Evolutionary conservation across 2,888 invertebrate species (phyloP), one percentile per base, ranked within the genome.

Genomic region (Conchocele bisecta): DNA sequence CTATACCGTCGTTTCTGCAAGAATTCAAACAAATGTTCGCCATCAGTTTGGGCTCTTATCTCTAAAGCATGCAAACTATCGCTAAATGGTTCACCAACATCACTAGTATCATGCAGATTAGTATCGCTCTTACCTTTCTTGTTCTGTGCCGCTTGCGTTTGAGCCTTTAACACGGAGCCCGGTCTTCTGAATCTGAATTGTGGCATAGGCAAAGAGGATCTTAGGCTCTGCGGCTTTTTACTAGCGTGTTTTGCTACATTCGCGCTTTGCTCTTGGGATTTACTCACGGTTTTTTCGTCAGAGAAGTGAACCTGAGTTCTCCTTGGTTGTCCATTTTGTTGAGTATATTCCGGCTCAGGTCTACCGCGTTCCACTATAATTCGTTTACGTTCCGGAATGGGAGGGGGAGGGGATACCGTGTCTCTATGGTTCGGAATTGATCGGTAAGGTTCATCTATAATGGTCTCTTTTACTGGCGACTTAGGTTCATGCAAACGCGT

Each of bases 1-100:
- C 76, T 82, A 83, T 76, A 83, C 83, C 63, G 83, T 83, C 69
- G 83, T 83, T 80, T 83, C 83, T 83, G 83, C 58, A 82, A 83
- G 69, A 81, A 83, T 70, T 75, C 75, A 79, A 78, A 80, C 57
- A 83, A 69, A 75, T 67, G 75, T 73, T 79, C 79, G 54, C 73
- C 75, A 50, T 79, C 75, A 73, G 48, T 71, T 65, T 75, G 75
- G 57, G 70, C 67, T 53, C 74, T 73, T 64, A 37, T 42, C 64
- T 75, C 73, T 33, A 70, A 51, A 46, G 57, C 70, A 79, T 75
- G 78, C 75, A 78, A 31, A 48, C 39, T 26, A 15, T 53, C 35
- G 26, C 37, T 26, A 35, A 50, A 51, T 33, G 31, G 35, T 33
- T 35, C 31, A n/a, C n/a, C n/a, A n/a, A n/a, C n/a, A 15, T 29